These are phyloP conservation scores for Tinamus major DNA, from an alignment of 2,797 vertebrate genomes.

Conservation along the genomic window DNA sequence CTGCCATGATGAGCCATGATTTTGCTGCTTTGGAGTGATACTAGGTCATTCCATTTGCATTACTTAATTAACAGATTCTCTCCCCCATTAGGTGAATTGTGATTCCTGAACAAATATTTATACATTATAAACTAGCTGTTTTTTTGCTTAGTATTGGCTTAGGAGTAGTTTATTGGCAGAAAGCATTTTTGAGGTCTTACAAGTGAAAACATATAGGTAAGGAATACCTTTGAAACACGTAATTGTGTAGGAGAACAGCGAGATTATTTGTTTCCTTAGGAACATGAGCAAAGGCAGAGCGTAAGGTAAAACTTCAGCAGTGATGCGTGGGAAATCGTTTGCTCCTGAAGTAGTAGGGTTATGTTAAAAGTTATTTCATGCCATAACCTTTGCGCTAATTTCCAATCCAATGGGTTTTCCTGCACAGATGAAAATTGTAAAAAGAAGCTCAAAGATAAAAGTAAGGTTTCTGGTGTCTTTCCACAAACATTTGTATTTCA, in stretches of 20 bases:
- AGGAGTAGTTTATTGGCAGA: background rate
- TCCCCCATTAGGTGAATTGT: background rate
- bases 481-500: slow-evolving; percentile 60
- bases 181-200: background rate
- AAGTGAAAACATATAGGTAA: background rate
- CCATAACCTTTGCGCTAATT: slow-evolving; percentile 69
- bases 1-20: background rate
- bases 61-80: background rate
- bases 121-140: background rate
- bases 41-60: background rate
- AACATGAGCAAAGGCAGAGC: rapidly evolving
- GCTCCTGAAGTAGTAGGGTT: background rate
- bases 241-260: background rate
- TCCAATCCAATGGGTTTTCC: slow-evolving; percentile 77
- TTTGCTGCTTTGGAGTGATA: background rate
- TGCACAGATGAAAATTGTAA: slow-evolving; percentile 93
- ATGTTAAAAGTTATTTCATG: slow-evolving; percentile 23
- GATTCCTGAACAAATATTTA: background rate
- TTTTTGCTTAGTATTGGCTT: background rate
- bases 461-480: slow-evolving; percentile 86
- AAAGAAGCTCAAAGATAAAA: slow-evolving; percentile 99
- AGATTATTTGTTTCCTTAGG: background rate
- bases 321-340: background rate
- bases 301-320: background rate
- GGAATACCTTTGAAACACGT: background rate